phyloP scores from a whole-genome alignment of 2,888 invertebrate genomes.

The Andrena camellia region DNA sequence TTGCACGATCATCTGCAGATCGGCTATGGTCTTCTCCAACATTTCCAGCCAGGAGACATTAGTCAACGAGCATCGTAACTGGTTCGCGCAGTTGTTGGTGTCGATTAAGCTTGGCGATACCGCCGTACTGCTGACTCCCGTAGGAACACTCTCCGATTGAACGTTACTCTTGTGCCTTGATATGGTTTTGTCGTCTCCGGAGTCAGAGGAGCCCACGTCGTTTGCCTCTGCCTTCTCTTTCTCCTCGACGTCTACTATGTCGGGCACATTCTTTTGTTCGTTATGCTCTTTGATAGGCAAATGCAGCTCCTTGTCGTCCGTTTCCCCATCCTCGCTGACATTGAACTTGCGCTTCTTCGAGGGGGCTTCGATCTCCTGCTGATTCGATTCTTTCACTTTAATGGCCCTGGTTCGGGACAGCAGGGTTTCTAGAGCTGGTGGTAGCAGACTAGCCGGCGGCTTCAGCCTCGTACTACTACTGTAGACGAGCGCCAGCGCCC shows the following conservation, averaged over 20 bases:
- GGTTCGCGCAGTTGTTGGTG: conserved; percentile 78
- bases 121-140: conserved; percentile 66
- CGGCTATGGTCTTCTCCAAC: conserved; percentile 84
- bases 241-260: conserved; percentile 73
- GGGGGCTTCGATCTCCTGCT: conserved; percentile 80
- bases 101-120: conserved; percentile 72
- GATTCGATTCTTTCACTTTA: conserved; percentile 76
- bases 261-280: conserved; percentile 61
- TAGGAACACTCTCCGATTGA: conserved; percentile 65
- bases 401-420: conserved; percentile 78
- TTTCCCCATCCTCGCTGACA: conserved; percentile 69
- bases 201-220: conserved; percentile 61
- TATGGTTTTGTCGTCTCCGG: conserved; percentile 68
- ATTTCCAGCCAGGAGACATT: conserved; percentile 84
- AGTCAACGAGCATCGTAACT: conserved; percentile 79
- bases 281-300: conserved; percentile 68
- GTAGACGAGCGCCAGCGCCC: conserved; percentile 87
- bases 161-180: conserved; percentile 61
- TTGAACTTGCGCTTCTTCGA: conserved; percentile 83
- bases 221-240: conserved; percentile 69
- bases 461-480: conserved; percentile 84
- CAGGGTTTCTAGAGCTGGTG: conserved; percentile 81
- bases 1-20: conserved; percentile 83
- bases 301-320: conserved; percentile 65
- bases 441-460: conserved; percentile 80